Conservation (phyloP, 1,140 invertebrate genomes). For the Magallana ariakensis region DNA sequence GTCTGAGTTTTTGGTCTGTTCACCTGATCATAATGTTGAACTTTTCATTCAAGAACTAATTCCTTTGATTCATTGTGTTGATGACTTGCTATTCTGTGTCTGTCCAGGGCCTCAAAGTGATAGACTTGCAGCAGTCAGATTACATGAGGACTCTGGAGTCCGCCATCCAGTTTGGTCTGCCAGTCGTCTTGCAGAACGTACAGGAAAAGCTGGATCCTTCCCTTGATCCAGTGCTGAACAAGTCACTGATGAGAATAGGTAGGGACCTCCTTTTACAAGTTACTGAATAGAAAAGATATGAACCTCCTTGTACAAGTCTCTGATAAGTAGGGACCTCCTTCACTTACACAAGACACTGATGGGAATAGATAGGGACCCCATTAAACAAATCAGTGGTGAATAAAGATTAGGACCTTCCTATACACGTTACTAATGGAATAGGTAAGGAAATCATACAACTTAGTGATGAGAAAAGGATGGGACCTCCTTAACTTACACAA, state of each 20-base stretch:
- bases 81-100: too few relatives aligned
- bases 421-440: too few relatives aligned
- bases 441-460: too few relatives aligned
- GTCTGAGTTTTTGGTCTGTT: too few relatives aligned
- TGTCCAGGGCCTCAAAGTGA: slow-evolving; percentile 83
- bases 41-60: background rate
- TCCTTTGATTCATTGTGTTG: too few relatives aligned
- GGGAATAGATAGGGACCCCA: too few relatives aligned
- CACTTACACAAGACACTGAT: background rate
- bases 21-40: background rate
- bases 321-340: background rate
- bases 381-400: too few relatives aligned
- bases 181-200: slow-evolving; percentile 80
- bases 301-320: too few relatives aligned
- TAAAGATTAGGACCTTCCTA: too few relatives aligned
- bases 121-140: slow-evolving; percentile 88
- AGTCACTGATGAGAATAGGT: slow-evolving; percentile 79
- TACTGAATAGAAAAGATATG: background rate
- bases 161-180: slow-evolving; percentile 81
- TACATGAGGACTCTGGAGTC: slow-evolving; percentile 87
- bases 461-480: too few relatives aligned
- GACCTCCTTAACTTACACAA: too few relatives aligned
- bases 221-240: slow-evolving; percentile 78
- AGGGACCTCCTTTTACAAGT: background rate
- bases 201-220: slow-evolving; percentile 79